Base-by-base conservation (phyloP, 2,113 vertebrate genomes). In the Apistogramma diplotaenia region DNA sequence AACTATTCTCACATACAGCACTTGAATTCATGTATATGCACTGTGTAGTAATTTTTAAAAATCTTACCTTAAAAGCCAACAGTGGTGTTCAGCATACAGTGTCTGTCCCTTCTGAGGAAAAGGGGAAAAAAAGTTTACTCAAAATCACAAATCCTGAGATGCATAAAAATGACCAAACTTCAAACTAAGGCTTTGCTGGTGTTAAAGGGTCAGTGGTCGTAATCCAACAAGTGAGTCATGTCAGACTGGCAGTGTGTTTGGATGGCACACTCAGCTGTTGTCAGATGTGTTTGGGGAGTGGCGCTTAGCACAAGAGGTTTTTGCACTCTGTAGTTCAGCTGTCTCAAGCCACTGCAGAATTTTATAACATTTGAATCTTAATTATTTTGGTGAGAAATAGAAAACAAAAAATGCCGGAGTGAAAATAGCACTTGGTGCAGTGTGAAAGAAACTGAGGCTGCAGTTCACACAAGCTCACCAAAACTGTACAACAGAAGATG, bases 1-100 rank as follows among this genome's bases (percentile, higher is more conserved):
- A 43, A 15, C 15, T 15, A 43, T 43, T 43, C 12, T 43, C 40
- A 43, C 12, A 43, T 15, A 43, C 4, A 43, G 40, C 11, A 11
- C 40, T 43, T 43, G 40, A 43, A 11, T 43, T 43, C 13, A 12
- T 46, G 43, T 16, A 16, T 46, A 4, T 6, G 2, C 15, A 6
- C 15, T 16, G 43, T n/a, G n/a, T n/a, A n/a, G n/a, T n/a, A n/a
- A n/a, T n/a, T n/a, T n/a, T n/a, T n/a, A n/a, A 13, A 27, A 51
- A 11, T 43, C 81, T 77, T 88, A 87, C 85, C 85, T 91, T 80
- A 86, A 43, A 70, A 74, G 51, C 46, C 74, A 78, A 80, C 27
- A 31, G 29, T 27, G 56, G 19, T 19, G 4, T 59, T 88, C 62
- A 80, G 51, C 75, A 86, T 67, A n/a, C 15, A 19, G 19, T 4